A percentile compares a stretch with the other conserved stretches of the same genome.
These are phyloP conservation scores for Cladopsammia gracilis DNA, from an alignment of 64 coral and sea anemone genomes.

Conservation along the genomic window DNA sequence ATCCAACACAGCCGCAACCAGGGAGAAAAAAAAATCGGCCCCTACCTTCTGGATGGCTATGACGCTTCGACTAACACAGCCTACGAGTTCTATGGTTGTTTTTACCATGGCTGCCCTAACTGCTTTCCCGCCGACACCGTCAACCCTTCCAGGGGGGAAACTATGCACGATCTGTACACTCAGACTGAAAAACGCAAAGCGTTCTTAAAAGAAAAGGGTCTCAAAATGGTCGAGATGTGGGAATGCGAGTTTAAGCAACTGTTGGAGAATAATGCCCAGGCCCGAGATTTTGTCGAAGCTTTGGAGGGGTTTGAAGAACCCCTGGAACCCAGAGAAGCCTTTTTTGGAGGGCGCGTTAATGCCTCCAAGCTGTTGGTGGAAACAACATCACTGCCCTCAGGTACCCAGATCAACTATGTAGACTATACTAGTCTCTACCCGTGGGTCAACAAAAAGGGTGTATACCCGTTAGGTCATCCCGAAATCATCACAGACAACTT, in stretches of 20 bases:
- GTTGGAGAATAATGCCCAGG: neutral
- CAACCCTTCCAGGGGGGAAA: neutral
- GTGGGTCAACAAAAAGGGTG: neutral
- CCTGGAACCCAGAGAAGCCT: constrained; percentile 5
- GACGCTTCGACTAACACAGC: neutral
- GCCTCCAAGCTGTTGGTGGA: neutral
- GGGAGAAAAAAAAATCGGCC: neutral
- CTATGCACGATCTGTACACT: constrained; percentile 1
- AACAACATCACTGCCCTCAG: neutral
- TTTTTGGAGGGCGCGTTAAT: constrained; percentile 48
- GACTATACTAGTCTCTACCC: constrained; percentile 4
- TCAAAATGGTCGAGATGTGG: constrained; percentile 35
- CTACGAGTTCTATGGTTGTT: constrained; percentile 28
- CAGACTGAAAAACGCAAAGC: neutral
- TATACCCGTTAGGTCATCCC: neutral
- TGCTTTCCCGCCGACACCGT: neutral
- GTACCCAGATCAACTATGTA: constrained; percentile 18
- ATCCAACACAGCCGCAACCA: neutral
- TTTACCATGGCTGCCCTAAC: constrained; percentile 9
- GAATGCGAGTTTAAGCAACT: constrained; percentile 32
- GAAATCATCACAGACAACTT: neutral
- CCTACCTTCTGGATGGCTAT: constrained; percentile 33
- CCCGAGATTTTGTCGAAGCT: neutral
- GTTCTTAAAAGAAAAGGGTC: neutral
- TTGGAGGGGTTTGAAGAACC: neutral